Base-by-base conservation (phyloP, 37 sponge, comb jelly and placozoan species). In the Oopsacas minuta region DNA sequence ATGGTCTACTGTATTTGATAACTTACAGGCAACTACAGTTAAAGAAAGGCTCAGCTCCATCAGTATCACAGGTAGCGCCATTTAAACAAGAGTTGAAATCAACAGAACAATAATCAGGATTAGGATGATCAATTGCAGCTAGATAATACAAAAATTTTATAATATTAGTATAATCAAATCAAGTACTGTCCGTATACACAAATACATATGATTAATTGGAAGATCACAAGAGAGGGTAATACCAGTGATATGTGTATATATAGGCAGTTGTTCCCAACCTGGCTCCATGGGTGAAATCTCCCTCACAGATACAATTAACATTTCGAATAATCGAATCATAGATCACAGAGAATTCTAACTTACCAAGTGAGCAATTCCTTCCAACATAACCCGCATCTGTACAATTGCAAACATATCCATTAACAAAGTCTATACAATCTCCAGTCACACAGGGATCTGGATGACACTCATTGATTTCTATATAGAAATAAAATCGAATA, bases 371-470 rank as follows among this genome's bases (percentile, higher is more conserved):
- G 30, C 75, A 61, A 12, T 61, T n/a, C 75, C 75, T 3, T n/a
- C 75, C 75, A 61, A 61, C 75, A n/a, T 32, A 61, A 25, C 30
- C 1, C 28, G 7, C 17, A 61, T 61, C 22, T 61, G 75, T 61
- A n/a, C 75, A 61, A 25, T 61, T 34, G 28, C 75, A 61, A 25
- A 61, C 75, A n/a, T 61, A 61, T 61, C 75, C 75, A 61, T 61
- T 61, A 25, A 61, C 75, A n/a, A 61, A 61, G 75, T 61, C 75
- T 3, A n/a, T 61, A 61, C 75, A 61, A 3, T 3, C 30, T 25
- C 75, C 75, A 61, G 20, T 61, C 75, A 7, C 17, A 34, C 75
- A 61, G 30, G 75, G 75, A n/a, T 61, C 28, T 7, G 28, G 22
- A 3, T 25, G 32, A 61, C 75, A 61, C 75, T 61, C 75, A n/a